phyloP scores from a whole-genome alignment of 2,113 vertebrate species.

The Tenrec ecaudatus region DNA sequence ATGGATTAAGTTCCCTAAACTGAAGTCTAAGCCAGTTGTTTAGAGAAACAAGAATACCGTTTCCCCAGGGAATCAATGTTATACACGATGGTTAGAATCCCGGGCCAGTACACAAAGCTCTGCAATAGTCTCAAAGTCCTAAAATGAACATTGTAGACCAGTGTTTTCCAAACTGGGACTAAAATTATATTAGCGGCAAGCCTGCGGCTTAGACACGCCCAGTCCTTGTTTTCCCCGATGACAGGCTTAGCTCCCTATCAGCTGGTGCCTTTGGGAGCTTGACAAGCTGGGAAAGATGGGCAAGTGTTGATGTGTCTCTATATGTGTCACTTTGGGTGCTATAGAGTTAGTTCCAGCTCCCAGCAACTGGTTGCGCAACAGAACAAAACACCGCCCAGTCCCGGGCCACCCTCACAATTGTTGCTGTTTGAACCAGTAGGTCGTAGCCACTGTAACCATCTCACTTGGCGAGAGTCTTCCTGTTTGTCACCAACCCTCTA shows the following conservation, averaged over 20 bases:
- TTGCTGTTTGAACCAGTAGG: too few species aligned
- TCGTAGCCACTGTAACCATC: too few species aligned
- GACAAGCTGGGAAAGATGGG: background rate
- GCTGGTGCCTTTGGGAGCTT: background rate
- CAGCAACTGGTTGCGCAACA: too few species aligned
- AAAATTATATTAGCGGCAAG: background rate
- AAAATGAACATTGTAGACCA: background rate
- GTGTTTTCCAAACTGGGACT: slow-evolving; percentile 1
- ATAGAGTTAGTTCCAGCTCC: too few species aligned
- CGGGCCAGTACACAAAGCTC: slow-evolving; percentile 21
- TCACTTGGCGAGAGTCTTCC: too few species aligned
- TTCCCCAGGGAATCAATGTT: slow-evolving; percentile 27
- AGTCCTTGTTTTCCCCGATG: background rate
- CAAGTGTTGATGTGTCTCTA: background rate
- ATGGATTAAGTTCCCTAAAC: slow-evolving; percentile 48
- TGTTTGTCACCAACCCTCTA: too few species aligned
- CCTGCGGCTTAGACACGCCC: background rate
- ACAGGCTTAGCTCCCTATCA: background rate
- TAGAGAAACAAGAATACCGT: slow-evolving; percentile 20
- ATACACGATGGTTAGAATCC: background rate
- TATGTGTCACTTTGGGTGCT: too few species aligned
- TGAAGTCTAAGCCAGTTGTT: slow-evolving; percentile 66
- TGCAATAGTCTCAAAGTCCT: background rate
- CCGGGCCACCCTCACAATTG: too few species aligned
- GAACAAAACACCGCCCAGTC: too few species aligned